Percentiles rank a stretch among this genome's conserved stretches.
Evolutionary conservation across 2,113 vertebrate genomes (phyloP).

Genomic region (Todiramphus chloris): DNA sequence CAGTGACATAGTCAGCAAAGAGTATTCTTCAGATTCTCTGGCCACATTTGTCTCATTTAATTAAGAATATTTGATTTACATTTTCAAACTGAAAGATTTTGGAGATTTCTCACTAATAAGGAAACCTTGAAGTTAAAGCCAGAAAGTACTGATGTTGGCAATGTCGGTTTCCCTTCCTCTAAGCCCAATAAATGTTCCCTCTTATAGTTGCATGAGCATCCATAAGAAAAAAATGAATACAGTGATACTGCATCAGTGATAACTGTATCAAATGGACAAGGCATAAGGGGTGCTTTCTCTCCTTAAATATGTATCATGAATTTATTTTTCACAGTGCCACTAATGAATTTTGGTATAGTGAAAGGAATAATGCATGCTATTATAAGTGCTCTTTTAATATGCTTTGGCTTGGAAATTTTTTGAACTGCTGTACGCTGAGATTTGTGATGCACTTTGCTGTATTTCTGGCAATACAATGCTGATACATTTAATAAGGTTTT

Average conservation of each 20-base stretch:
- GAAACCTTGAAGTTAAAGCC: neutral
- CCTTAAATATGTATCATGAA: neutral
- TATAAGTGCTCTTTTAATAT: neutral
- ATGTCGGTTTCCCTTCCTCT: neutral
- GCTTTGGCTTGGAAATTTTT: neutral
- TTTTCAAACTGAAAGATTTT: neutral
- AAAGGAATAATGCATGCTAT: neutral
- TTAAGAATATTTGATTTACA: neutral
- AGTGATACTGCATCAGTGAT: neutral
- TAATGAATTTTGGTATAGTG: neutral
- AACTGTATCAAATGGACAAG: neutral
- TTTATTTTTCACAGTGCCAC: neutral
- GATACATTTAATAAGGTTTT: neutral
- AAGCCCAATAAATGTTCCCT: neutral
- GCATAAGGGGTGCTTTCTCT: neutral
- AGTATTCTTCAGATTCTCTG: neutral
- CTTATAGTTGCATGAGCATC: neutral
- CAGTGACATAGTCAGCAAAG: neutral
- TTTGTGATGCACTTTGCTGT: neutral
- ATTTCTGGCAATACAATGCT: neutral
- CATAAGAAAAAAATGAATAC: neutral
- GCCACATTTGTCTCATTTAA: neutral
- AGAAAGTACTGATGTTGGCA: neutral
- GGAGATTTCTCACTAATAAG: neutral
- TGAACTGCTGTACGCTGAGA: neutral